Evolutionary conservation across 1,140 invertebrate species (phyloP).

Genomic region (Trypoxylus dichotomus): DNA sequence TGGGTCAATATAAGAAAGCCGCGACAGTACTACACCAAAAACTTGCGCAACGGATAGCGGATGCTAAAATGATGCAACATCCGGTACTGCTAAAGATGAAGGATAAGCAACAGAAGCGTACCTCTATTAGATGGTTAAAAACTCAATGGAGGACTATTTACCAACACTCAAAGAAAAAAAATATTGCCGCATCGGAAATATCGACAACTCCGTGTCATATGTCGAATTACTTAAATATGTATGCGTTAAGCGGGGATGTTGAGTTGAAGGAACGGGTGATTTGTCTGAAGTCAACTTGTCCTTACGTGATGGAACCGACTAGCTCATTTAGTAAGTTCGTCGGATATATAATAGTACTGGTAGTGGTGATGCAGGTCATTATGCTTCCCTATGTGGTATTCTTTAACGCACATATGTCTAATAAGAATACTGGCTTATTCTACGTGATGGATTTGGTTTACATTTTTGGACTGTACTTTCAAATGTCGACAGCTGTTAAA

Average conservation of each 20-base stretch:
- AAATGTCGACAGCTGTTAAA: slow-evolving; percentile 25
- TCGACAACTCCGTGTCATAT: background rate
- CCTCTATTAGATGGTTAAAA: slow-evolving; percentile 8
- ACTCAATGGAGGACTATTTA: background rate
- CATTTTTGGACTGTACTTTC: slow-evolving; percentile 8
- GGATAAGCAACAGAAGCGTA: background rate
- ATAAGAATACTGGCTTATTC: background rate
- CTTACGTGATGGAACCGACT: background rate
- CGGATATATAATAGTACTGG: background rate
- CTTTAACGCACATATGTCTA: background rate
- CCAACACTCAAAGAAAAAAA: background rate
- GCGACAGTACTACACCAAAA: background rate
- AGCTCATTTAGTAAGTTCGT: slow-evolving; percentile 11
- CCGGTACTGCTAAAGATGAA: slow-evolving; percentile 4
- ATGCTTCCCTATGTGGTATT: background rate
- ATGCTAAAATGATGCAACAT: background rate
- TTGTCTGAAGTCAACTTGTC: slow-evolving; percentile 14
- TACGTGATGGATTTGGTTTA: slow-evolving; percentile 26
- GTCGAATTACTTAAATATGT: slow-evolving; percentile 25
- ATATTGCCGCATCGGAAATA: background rate
- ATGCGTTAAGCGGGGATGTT: slow-evolving; percentile 17
- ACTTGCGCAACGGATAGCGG: background rate
- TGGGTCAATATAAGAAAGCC: slow-evolving; percentile 31
- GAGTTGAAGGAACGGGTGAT: slow-evolving; percentile 26
- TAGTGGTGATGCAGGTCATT: background rate